phyloP scores from a whole-genome alignment of 2,888 invertebrate genomes.

The Ophion ventricosus region DNA sequence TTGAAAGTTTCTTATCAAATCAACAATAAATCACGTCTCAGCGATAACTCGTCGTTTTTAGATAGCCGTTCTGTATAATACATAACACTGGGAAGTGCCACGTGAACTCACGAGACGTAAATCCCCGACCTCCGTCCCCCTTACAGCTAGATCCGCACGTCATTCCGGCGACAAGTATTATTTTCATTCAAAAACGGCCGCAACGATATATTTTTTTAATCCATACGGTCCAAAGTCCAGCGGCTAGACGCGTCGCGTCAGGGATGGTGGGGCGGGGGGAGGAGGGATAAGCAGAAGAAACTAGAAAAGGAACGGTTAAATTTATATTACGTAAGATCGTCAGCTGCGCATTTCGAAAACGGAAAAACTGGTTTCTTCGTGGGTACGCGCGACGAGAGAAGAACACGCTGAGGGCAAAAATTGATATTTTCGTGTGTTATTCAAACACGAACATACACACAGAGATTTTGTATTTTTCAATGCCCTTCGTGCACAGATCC shows the following conservation, averaged over 20 bases:
- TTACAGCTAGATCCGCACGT: neutral
- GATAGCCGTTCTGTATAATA: too few relatives aligned
- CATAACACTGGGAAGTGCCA: neutral
- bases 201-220: neutral
- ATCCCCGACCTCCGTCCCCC: neutral
- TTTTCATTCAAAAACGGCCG: neutral
- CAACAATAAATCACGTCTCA: too few relatives aligned
- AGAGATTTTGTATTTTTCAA: too few relatives aligned
- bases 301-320: neutral
- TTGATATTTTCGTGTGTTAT: neutral
- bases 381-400: neutral
- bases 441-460: neutral
- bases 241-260: neutral
- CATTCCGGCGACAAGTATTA: neutral
- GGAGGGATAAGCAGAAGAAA: neutral
- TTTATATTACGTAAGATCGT: neutral
- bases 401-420: neutral
- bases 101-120: neutral
- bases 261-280: neutral
- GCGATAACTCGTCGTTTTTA: too few relatives aligned
- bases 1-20: too few relatives aligned
- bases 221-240: constrained; percentile 15
- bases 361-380: constrained; percentile 8
- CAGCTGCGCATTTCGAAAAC: constrained; percentile 16
- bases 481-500: too few relatives aligned